Conservation (phyloP, 2,113 vertebrate species). For the Chlorodrepanis virens region DNA sequence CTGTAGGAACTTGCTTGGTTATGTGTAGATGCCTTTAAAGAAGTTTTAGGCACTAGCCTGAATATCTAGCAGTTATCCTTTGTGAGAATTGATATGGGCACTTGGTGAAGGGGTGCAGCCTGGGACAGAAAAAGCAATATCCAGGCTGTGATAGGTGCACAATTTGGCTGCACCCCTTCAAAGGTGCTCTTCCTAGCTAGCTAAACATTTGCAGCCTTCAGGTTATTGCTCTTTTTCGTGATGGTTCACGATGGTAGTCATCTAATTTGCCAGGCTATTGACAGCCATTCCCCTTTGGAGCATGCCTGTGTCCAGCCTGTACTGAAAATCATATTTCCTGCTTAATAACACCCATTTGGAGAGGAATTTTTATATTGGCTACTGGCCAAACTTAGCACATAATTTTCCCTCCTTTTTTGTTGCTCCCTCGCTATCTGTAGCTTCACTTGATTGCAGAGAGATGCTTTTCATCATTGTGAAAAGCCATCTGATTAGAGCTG, state of each 20-base stretch:
- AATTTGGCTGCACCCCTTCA: background rate
- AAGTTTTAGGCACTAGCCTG: background rate
- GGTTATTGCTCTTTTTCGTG: background rate
- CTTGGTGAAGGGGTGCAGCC: background rate
- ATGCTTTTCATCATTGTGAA: slow-evolving; percentile 55
- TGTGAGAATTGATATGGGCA: background rate
- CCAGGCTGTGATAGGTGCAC: background rate
- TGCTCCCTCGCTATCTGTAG: background rate
- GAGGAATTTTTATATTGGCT: slow-evolving; percentile 36
- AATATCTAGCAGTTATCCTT: background rate
- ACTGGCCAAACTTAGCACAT: slow-evolving; percentile 4
- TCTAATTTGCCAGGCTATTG: background rate
- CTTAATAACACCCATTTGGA: background rate
- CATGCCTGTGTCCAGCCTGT: background rate
- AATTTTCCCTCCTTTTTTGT: background rate
- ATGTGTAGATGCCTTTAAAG: background rate
- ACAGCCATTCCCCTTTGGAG: background rate
- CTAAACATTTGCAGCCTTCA: background rate
- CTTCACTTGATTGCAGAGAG: slow-evolving; percentile 65
- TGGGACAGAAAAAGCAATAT: background rate
- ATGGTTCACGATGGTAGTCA: background rate
- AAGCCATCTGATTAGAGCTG: slow-evolving; percentile 63
- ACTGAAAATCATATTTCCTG: background rate
- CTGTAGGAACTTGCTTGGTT: background rate
- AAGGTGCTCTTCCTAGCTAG: background rate